Evolutionary conservation across 2,888 invertebrate species (phyloP).

Genomic region (Noctua fimbriata): DNA sequence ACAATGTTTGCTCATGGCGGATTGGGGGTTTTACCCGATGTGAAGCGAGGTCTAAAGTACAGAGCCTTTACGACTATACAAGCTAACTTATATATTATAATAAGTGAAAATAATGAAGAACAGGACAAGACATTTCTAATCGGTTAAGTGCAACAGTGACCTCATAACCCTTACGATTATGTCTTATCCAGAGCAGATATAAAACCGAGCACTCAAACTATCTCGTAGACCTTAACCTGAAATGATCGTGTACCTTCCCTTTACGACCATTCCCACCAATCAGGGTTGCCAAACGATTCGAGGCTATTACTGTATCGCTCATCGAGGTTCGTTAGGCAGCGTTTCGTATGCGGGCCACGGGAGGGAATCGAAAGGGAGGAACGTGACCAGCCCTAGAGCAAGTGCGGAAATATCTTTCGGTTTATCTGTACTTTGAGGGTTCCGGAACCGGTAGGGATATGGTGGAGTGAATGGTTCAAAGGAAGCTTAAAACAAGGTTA

Average conservation of each 20-base stretch:
- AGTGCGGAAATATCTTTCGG: conserved; percentile 19
- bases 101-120: background rate
- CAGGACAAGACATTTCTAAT: background rate
- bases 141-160: background rate
- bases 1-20: background rate
- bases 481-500: conserved; percentile 12
- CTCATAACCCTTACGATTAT: conserved; percentile 16
- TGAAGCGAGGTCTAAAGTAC: background rate
- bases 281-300: conserved; percentile 25
- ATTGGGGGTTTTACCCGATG: background rate
- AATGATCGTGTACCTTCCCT: conserved; percentile 25
- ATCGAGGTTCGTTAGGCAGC: conserved; percentile 13
- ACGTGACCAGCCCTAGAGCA: conserved; percentile 32
- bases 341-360: conserved; percentile 43
- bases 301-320: conserved; percentile 21
- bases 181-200: conserved; percentile 1
- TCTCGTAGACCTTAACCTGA: conserved; percentile 10
- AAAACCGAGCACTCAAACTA: conserved; percentile 25
- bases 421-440: background rate
- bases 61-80: background rate
- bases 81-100: background rate
- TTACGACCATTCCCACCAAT: conserved; percentile 37
- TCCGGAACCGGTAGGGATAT: background rate
- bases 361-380: conserved; percentile 11
- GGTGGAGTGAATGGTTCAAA: background rate